A percentile compares a stretch with the other conserved stretches of the same genome.
phyloP scores from a whole-genome alignment of 2,797 vertebrate genomes.

The Gephyroberyx darwinii region DNA sequence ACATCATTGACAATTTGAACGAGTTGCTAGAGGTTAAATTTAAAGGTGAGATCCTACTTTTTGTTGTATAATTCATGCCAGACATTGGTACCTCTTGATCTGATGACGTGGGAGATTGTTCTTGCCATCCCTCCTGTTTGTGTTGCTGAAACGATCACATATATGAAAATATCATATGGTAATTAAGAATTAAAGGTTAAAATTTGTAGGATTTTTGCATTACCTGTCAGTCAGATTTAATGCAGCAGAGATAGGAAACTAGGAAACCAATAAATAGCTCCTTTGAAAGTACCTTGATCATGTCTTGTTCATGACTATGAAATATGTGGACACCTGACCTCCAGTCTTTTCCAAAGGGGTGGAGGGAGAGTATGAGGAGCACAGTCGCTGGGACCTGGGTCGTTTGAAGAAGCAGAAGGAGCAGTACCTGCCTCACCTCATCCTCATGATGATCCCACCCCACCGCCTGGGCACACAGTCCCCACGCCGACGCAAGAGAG shows the following conservation, averaged over 20 bases:
- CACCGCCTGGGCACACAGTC: constrained; percentile 86
- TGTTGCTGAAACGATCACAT: background rate
- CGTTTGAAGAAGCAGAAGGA: constrained; percentile 87
- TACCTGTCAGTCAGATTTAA: background rate
- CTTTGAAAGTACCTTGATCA: constrained; percentile 9
- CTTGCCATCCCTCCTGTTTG: background rate
- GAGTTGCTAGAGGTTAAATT: constrained; percentile 94
- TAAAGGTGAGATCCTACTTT: constrained; percentile 83
- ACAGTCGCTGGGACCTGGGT: constrained; percentile 86
- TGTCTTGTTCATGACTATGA: constrained; percentile 3
- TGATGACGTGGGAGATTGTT: background rate
- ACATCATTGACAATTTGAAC: constrained; percentile 87
- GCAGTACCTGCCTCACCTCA: constrained; percentile 86
- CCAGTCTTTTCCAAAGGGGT: constrained; percentile 74
- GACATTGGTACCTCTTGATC: background rate
- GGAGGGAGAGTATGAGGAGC: constrained; percentile 86
- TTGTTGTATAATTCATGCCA: background rate
- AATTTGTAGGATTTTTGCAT: background rate
- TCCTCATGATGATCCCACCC: constrained; percentile 94
- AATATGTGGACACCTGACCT: background rate
- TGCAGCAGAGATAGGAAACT: constrained; percentile 11
- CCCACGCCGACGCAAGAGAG: constrained; percentile 87
- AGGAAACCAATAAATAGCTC: constrained; percentile 11
- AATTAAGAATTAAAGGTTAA: background rate
- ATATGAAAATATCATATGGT: background rate